phyloP scores from a whole-genome alignment of 2,797 vertebrate species.

The Hypotaenidia philippensis region DNA sequence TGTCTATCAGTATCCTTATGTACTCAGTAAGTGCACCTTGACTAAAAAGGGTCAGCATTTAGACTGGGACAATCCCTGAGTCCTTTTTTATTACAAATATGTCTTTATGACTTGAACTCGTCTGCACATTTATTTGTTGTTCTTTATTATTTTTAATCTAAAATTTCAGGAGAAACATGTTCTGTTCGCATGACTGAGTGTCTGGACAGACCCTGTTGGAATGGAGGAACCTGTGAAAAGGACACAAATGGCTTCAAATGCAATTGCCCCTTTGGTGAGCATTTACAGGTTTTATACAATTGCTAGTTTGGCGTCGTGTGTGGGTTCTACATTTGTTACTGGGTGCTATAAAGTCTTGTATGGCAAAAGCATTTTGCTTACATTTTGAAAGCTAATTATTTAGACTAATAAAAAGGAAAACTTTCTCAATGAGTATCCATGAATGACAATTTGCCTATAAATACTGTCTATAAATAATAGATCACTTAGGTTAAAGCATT shows the following conservation, averaged over 20 bases:
- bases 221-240: slow-evolving; percentile 84
- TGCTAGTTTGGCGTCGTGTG: neutral
- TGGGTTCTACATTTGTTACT: neutral
- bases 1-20: neutral
- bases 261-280: slow-evolving; percentile 83
- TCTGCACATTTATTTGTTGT: neutral
- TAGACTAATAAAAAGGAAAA: neutral
- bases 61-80: neutral
- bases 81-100: neutral
- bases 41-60: neutral
- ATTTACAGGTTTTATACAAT: neutral
- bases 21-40: neutral
- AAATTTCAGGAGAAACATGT: slow-evolving; percentile 80
- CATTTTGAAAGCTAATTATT: neutral
- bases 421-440: neutral
- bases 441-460: neutral
- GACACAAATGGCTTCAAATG: slow-evolving; percentile 83
- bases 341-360: neutral
- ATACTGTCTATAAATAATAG: neutral
- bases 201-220: slow-evolving; percentile 81
- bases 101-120: neutral
- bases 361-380: neutral
- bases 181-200: slow-evolving; percentile 78
- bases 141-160: neutral
- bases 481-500: neutral